Evolutionary conservation across 1,140 invertebrate genomes (phyloP), one percentile per base, ranked within the genome.

Genomic region (Aleiodes sp.): DNA sequence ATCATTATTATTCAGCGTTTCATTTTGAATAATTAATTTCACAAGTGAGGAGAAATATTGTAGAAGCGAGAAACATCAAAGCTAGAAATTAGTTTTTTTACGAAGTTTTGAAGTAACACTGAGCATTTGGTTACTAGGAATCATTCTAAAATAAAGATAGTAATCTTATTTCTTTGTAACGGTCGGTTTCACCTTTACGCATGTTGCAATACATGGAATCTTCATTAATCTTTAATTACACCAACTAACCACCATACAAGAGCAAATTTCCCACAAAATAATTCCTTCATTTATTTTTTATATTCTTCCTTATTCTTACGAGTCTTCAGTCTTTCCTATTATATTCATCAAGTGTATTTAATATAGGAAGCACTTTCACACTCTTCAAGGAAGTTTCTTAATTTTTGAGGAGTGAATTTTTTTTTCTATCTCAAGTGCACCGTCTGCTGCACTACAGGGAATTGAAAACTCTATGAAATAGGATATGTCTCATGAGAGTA

Each of bases 301-400:
- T n/a, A n/a, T n/a, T n/a, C n/a, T n/a, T n/a, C n/a, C n/a, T n/a
- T n/a, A n/a, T n/a, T n/a, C n/a, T n/a, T n/a, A n/a, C n/a, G n/a
- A n/a, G n/a, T n/a, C n/a, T 43, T 12, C 39, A 3, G n/a, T n/a
- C n/a, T n/a, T 1, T n/a, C 4, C 39, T 43, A 43, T 43, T 43
- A 43, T 43, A 43, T 43, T 8, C 39, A 43, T 16, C 39, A 7
- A 43, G 39, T 43, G 39, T 43, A 43, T 43, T 16, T 14, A n/a
- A 43, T 43, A 16, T 61, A 61, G 59, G 59, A 61, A 61, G 59
- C 31, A 35, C 59, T 61, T 61, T 61, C 59, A 61, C 59, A 31
- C 59, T 61, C 59, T 19, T 61, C 59, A 61, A 61, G 59, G 59
- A 61, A 61, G 59, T 61, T 33, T 31, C 16, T 33, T 21, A 57